Evolutionary conservation across 2,797 vertebrate species (phyloP).

Genomic region (Ispidina picta): DNA sequence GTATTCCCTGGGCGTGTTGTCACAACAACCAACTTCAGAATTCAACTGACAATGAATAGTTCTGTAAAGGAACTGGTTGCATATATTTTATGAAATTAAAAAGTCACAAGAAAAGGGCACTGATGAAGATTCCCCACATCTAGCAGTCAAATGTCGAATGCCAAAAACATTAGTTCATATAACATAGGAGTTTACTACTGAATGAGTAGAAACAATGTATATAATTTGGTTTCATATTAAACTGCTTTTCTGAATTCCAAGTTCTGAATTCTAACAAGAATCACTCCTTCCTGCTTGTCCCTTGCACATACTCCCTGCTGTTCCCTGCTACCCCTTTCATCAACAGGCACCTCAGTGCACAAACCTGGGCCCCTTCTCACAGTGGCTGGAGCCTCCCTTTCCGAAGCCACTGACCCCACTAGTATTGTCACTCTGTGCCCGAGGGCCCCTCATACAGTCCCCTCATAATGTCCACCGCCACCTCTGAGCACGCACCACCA

Average conservation of each 20-base stretch:
- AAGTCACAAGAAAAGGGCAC: not conserved
- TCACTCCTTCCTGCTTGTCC: too few relatives aligned
- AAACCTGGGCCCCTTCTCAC: not conserved
- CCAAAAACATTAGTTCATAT: not conserved
- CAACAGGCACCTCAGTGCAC: not conserved
- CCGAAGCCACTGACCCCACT: not conserved
- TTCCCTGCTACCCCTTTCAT: accelerated
- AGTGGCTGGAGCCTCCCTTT: not conserved
- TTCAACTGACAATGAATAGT: not conserved
- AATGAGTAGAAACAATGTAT: not conserved
- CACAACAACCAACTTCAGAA: conserved; percentile 3
- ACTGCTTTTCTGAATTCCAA: not conserved
- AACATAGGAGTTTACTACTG: not conserved
- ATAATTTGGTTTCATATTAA: not conserved
- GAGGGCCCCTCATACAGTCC: too few relatives aligned
- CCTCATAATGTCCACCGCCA: accelerated
- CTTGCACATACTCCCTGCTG: accelerated
- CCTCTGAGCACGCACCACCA: not conserved
- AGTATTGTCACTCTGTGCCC: not conserved
- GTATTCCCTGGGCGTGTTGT: not conserved
- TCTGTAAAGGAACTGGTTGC: not conserved
- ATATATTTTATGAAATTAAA: not conserved
- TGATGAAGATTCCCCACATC: not conserved
- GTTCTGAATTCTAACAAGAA: not conserved
- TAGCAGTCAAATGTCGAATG: not conserved